Evolutionary conservation across 2,888 invertebrate species (phyloP), one percentile per base, ranked within the genome.

Genomic region (Torymus tubicola): DNA sequence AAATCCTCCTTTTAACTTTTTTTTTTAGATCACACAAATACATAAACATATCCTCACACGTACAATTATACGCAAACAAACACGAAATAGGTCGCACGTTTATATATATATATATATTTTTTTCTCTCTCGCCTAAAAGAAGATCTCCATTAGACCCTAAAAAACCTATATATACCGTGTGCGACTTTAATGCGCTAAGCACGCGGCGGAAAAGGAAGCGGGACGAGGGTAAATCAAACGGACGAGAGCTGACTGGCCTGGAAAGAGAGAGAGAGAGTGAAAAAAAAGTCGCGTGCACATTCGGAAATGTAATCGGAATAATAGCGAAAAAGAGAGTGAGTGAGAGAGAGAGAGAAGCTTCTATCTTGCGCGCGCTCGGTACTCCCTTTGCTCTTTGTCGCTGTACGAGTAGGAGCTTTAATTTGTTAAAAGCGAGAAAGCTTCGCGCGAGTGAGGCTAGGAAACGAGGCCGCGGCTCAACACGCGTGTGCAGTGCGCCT

Each of bases 391-490:
- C 42, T 42, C 42, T 42, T 42, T 42, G 64, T 8, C 50, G 57
- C 24, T 16, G 1, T 57, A 14, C 24, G 42, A 50, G 65, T 24
- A 55, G 14, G 73, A 80, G 84, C 85, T 88, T 88, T 89, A 88
- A 88, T 89, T 88, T 87, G 87, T 87, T 88, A 86, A 89, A 88
- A 89, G 87, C 86, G 85, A 84, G 84, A 86, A 85, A 85, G 79
- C 79, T 78, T 53, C 53, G 65, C 64, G 53, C 52, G 24, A 63
- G 53, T 24, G 24, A 63, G 42, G 63, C 52, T 31, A 16, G 50
- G 31, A 64, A 52, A 24, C 50, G 55, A 42, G 24, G 76, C 74
- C 79, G 82, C n/a, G 65, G 67, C 31, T n/a, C n/a, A n/a, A 5
- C 42, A 68, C 65, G 68, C 14, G 67, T 58, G 13, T 42, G 42